Base-by-base conservation (phyloP, 2,888 invertebrate genomes). In the Conops quadrifasciatus region DNA sequence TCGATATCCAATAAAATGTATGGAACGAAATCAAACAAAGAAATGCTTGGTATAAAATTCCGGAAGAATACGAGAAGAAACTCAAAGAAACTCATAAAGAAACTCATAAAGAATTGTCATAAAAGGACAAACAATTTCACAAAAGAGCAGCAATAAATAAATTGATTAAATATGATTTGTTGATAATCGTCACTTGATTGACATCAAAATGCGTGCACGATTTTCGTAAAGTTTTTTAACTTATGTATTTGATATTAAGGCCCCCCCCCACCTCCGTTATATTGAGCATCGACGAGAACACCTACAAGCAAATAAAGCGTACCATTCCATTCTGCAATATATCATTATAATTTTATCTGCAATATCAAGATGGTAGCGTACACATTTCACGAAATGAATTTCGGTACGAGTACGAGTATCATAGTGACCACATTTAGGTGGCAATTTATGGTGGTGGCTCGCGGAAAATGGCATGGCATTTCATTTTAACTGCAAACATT, bases 391-490 rank as follows among this genome's bases (percentile, higher is more conserved):
- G n/a, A n/a, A n/a, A n/a, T n/a, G n/a, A n/a, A n/a, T n/a, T n/a
- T n/a, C n/a, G n/a, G n/a, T n/a, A n/a, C n/a, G n/a, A n/a, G n/a
- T n/a, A n/a, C n/a, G n/a, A n/a, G n/a, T n/a, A n/a, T n/a, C n/a
- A n/a, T n/a, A n/a, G n/a, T n/a, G n/a, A 7, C 49, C 26, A n/a
- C 67, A 47, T 59, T 30, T 67, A 16, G 47, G 24, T 11, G n/a
- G n/a, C 28, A 59, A 56, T 66, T 66, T 66, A 66, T 66, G 66
- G 56, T 30, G 67, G 67, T 19, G 49, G 49, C 26, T n/a, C n/a
- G n/a, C n/a, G n/a, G n/a, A n/a, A n/a, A n/a, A n/a, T n/a, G 19
- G 60, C 45, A 60, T 60, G 62, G 60, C 68, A 68, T 68, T 67
- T 30, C 49, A 49, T 60, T 67, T 49, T 60, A 60, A 67, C 67